Evolutionary conservation across 2,797 vertebrate genomes (phyloP).

Genomic region (Valencia hispanica): DNA sequence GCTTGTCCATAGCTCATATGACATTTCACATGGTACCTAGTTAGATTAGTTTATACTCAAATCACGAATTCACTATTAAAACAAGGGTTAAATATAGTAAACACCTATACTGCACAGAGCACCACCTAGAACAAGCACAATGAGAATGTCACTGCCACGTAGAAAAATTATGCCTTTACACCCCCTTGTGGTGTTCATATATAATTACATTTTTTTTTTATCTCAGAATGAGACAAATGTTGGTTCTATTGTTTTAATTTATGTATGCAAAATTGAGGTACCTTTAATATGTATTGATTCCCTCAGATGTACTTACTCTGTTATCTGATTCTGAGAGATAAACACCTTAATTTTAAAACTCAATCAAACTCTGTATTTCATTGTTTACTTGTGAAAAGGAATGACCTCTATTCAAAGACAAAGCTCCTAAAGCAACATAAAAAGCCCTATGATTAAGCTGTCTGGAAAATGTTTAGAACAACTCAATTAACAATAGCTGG

Average conservation of each 20-base stretch:
- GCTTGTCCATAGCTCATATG: slow-evolving; percentile 9
- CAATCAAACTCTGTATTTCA: slow-evolving; percentile 1
- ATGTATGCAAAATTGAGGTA: not conserved
- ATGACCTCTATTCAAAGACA: slow-evolving; percentile 23
- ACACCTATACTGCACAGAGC: slow-evolving; percentile 27
- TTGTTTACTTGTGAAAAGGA: slow-evolving; percentile 5
- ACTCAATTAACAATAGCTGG: slow-evolving; percentile 44
- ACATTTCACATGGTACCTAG: slow-evolving; percentile 13
- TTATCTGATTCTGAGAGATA: not conserved
- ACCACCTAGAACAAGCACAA: not conserved
- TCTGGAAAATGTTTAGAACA: slow-evolving; percentile 35
- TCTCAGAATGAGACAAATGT: too few species aligned
- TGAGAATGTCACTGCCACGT: not conserved
- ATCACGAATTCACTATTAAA: slow-evolving; percentile 12
- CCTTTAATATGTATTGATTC: not conserved
- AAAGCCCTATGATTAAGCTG: slow-evolving; percentile 33
- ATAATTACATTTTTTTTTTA: slow-evolving; percentile 32
- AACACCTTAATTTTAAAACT: not conserved
- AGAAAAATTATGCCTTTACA: slow-evolving; percentile 46
- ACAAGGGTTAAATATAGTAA: slow-evolving; percentile 8
- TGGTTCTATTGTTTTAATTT: not conserved
- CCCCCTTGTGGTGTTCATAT: slow-evolving; percentile 52
- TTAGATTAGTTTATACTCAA: slow-evolving; percentile 33
- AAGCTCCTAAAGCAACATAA: slow-evolving; percentile 20
- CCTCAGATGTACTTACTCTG: not conserved